phyloP scores from a whole-genome alignment of 2,113 vertebrate genomes.

The Myodes glareolus region DNA sequence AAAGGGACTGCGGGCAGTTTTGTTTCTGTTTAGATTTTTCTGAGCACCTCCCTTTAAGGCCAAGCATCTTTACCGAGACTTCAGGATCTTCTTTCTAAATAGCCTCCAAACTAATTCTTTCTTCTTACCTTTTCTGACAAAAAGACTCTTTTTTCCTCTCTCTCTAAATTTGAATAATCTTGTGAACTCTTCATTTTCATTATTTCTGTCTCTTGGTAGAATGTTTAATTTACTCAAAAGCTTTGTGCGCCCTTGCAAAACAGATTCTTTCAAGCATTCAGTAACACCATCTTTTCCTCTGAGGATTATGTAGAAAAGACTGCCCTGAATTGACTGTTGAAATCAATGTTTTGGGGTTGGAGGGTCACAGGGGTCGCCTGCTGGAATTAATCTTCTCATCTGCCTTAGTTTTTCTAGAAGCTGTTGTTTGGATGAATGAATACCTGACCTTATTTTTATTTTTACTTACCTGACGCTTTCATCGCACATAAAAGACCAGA shows the following conservation, averaged over 20 bases:
- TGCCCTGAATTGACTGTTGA: background rate
- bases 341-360: background rate
- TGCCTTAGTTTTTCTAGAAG: constrained; percentile 27
- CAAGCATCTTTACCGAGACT: background rate
- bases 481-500: constrained; percentile 12
- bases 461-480: constrained; percentile 24
- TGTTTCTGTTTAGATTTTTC: background rate
- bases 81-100: background rate
- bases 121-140: background rate
- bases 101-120: background rate
- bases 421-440: constrained; percentile 22
- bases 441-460: constrained; percentile 35
- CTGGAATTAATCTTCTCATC: background rate
- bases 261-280: constrained; percentile 22
- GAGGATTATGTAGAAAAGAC: constrained; percentile 13
- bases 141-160: constrained; percentile 14
- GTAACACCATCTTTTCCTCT: constrained; percentile 4
- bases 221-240: constrained; percentile 55
- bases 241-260: background rate
- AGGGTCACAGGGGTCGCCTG: background rate
- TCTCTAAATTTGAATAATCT: constrained; percentile 45
- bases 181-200: constrained; percentile 58
- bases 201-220: constrained; percentile 39
- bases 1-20: background rate
- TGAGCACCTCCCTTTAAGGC: background rate